These are phyloP conservation scores for Noctua comes DNA, from an alignment of 2,888 invertebrate species.

Conservation along the genomic window DNA sequence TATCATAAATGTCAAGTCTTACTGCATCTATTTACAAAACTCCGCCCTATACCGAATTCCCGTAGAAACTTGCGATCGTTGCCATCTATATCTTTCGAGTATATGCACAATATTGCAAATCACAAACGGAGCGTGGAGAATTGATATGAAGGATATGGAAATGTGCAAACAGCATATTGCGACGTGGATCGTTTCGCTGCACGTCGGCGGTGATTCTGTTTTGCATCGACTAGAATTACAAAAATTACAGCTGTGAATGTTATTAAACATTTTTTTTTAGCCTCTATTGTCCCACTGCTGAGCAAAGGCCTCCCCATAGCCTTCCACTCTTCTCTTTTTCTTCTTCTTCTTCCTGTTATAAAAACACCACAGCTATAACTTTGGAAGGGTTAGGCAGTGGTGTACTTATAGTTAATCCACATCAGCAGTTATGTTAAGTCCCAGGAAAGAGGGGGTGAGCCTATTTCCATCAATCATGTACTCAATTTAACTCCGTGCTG, in stretches of 20 bases:
- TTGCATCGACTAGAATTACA: not conserved
- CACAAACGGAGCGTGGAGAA: conserved; percentile 46
- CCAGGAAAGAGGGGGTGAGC: not conserved
- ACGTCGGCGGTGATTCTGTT: conserved; percentile 12
- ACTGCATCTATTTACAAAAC: conserved; percentile 9
- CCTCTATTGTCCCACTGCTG: no score
- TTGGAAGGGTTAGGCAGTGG: no score
- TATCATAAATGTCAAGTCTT: not conserved
- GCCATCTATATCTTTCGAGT: conserved; percentile 21
- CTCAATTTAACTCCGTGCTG: not conserved
- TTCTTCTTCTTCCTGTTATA: no score
- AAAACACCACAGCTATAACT: no score
- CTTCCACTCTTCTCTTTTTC: no score
- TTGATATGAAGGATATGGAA: conserved; percentile 48
- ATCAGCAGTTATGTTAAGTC: not conserved
- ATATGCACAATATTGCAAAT: conserved; percentile 36
- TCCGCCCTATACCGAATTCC: conserved; percentile 8
- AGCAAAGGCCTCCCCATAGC: no score
- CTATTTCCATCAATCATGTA: not conserved
- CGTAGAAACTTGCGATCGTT: conserved; percentile 16
- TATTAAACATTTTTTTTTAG: no score
- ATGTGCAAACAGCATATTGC: conserved; percentile 48
- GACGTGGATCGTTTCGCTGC: conserved; percentile 5
- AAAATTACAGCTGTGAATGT: no score
- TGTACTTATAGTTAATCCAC: not conserved